phyloP scores from a whole-genome alignment of 2,797 vertebrate genomes.

The Peromyscus eremicus region DNA sequence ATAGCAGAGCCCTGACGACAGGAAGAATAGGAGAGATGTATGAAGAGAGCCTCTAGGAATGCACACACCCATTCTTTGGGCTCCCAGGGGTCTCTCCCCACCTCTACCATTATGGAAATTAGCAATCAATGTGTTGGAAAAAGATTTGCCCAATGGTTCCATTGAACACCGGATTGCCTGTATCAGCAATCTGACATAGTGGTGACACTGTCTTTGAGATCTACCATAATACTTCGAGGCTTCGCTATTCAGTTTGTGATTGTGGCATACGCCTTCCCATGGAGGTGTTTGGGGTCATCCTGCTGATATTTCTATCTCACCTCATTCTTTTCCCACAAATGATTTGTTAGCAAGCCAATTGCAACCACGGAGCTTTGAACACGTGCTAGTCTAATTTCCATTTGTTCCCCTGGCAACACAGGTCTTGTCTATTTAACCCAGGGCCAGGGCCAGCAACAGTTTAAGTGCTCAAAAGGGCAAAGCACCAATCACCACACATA shows the following conservation, averaged over 20 bases:
- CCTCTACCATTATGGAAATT: not conserved
- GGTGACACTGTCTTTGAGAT: not conserved
- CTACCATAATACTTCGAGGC: not conserved
- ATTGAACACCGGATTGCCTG: not conserved
- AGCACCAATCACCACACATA: slow-evolving; percentile 58
- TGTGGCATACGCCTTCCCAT: not conserved
- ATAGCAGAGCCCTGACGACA: not conserved
- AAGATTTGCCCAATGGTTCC: not conserved
- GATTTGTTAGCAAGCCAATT: slow-evolving; percentile 16
- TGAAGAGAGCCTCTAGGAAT: not conserved
- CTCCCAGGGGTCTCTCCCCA: not conserved
- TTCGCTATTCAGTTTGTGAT: not conserved
- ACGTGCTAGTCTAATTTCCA: not conserved
- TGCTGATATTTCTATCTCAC: not conserved
- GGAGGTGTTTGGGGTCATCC: not conserved
- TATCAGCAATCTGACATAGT: not conserved
- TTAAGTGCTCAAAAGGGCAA: slow-evolving; percentile 69
- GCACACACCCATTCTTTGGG: not conserved
- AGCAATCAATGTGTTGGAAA: not conserved
- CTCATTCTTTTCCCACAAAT: slow-evolving; percentile 46
- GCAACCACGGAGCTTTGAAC: not conserved
- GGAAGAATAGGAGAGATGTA: not conserved
- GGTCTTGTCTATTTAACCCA: slow-evolving; percentile 44
- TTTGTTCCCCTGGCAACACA: not conserved
- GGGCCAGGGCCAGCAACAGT: not conserved